A percentile compares a stretch with the other conserved stretches of the same genome.
These are phyloP conservation scores for Vireo altiloquus DNA, from an alignment of 2,113 vertebrate species.

Conservation along the genomic window DNA sequence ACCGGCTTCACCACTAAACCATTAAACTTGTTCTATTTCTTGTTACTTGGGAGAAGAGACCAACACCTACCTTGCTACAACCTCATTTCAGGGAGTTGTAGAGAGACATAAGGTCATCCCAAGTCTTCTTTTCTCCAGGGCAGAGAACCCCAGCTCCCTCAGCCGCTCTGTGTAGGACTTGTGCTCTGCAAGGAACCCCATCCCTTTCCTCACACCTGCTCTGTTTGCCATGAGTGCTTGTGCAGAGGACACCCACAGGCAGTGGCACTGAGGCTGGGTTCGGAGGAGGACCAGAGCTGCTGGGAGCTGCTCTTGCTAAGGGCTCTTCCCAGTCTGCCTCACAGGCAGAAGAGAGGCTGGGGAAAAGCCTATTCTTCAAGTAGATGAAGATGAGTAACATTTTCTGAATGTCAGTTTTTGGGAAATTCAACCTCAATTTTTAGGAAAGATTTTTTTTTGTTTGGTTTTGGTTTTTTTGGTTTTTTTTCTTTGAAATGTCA, in stretches of 20 bases:
- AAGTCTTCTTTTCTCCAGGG: not conserved
- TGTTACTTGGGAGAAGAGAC: not conserved
- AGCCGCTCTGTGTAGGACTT: fast-evolving
- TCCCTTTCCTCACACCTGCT: too few species aligned
- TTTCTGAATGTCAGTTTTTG: not conserved
- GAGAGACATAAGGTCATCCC: too few species aligned
- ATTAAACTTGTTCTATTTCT: not conserved
- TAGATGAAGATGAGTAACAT: not conserved
- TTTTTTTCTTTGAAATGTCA: not conserved
- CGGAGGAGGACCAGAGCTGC: fast-evolving
- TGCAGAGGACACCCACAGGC: not conserved
- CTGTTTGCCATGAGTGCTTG: fast-evolving
- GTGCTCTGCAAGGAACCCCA: not conserved
- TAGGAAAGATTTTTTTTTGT: not conserved
- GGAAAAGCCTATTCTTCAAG: fast-evolving
- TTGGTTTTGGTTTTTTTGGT: too few species aligned
- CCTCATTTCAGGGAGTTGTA: not conserved
- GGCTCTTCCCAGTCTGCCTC: fast-evolving
- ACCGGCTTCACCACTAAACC: not conserved
- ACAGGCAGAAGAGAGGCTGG: not conserved
- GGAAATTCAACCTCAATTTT: not conserved
- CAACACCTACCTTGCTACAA: fast-evolving
- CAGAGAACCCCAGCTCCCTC: not conserved
- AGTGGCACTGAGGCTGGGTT: fast-evolving
- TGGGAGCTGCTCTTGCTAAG: fast-evolving